Percentiles rank a stretch among this genome's conserved stretches.
phyloP scores from a whole-genome alignment of 2,797 vertebrate genomes.

The Neostethus bicornis region DNA sequence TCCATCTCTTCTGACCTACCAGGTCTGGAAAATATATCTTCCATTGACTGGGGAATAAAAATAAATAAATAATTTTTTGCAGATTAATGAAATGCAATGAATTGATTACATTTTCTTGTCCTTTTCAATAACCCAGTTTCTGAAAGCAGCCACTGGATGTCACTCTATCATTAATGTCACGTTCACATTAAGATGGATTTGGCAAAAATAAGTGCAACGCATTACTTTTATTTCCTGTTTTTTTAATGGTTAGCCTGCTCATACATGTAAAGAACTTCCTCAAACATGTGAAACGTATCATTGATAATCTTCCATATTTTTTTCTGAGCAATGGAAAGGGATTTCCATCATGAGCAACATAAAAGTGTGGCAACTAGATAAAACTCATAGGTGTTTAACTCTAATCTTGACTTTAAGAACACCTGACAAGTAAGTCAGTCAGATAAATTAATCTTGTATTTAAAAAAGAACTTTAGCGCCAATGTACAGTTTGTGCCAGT shows the following conservation, averaged over 20 bases:
- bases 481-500: background rate
- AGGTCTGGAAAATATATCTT: slow-evolving; percentile 65
- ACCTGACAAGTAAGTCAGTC: background rate
- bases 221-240: slow-evolving; percentile 42
- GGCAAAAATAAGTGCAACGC: slow-evolving; percentile 4
- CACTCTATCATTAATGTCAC: slow-evolving; percentile 25
- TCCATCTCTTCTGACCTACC: slow-evolving; percentile 76
- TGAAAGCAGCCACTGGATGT: slow-evolving; percentile 55
- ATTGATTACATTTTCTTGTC: background rate
- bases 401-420: background rate
- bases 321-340: slow-evolving; percentile 52
- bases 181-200: background rate
- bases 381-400: background rate
- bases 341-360: slow-evolving; percentile 1
- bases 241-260: slow-evolving; percentile 14
- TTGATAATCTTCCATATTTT: slow-evolving; percentile 35
- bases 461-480: background rate
- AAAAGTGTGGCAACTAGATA: slow-evolving; percentile 38
- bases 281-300: slow-evolving; percentile 33
- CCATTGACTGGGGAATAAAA: slow-evolving; percentile 66
- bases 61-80: slow-evolving; percentile 4
- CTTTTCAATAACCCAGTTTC: slow-evolving; percentile 2
- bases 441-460: background rate
- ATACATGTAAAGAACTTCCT: slow-evolving; percentile 69
- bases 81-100: background rate